Percentiles rank a stretch among this genome's conserved stretches.
phyloP scores from a whole-genome alignment of 2,797 vertebrate species.

The Psittacula echo region DNA sequence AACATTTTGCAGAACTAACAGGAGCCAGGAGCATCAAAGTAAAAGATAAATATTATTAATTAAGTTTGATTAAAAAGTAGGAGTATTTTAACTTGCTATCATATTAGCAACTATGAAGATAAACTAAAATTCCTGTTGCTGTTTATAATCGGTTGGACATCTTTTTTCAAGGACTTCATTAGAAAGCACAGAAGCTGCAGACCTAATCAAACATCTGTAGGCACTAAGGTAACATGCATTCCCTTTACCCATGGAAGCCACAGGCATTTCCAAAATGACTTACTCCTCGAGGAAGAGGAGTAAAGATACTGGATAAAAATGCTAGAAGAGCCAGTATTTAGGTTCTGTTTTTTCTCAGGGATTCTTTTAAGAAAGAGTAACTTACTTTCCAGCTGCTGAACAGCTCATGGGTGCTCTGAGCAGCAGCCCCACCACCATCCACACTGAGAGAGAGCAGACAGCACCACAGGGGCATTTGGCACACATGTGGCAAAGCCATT shows the following conservation, averaged over 20 bases:
- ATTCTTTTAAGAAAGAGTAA: not conserved
- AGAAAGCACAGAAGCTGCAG: not conserved
- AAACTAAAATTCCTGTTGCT: not conserved
- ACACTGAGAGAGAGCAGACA: not conserved
- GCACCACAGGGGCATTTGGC: not conserved
- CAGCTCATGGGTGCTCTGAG: not conserved
- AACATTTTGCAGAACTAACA: constrained; percentile 49
- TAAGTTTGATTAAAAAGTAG: not conserved
- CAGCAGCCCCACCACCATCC: not conserved
- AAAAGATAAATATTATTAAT: constrained; percentile 35
- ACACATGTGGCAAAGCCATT: not conserved
- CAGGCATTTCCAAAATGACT: not conserved
- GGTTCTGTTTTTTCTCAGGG: not conserved
- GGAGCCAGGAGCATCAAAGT: not conserved
- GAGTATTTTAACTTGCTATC: not conserved
- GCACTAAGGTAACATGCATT: not conserved
- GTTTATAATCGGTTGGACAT: not conserved
- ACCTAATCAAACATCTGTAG: not conserved
- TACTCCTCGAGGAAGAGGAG: not conserved
- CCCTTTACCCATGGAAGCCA: not conserved
- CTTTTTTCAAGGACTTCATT: not conserved
- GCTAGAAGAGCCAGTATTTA: not conserved
- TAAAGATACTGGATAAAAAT: not conserved
- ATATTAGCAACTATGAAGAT: not conserved
- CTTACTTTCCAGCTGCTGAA: not conserved